Base-by-base conservation (phyloP, 2,113 vertebrate species). In the Hippocampus zosterae region DNA sequence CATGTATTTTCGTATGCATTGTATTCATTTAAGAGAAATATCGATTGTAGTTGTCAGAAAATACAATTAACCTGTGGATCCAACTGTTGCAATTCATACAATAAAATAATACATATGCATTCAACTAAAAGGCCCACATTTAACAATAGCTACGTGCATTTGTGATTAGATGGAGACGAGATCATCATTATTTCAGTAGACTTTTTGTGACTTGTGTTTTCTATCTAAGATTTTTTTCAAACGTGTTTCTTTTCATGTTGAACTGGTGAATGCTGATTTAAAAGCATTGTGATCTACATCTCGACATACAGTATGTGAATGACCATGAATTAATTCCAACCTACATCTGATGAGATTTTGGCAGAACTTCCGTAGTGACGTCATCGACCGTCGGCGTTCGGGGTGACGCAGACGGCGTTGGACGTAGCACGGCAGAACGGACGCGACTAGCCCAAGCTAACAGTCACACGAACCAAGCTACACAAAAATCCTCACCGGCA, bases 371-470 rank as follows among this genome's bases (percentile, higher is more conserved):
- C 72, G 76, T 41, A 10, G 15, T 79, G 42, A 71, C 72, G 72
- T 56, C 60, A 44, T 25, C 11, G 12, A 2, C 29, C 57, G 59
- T 19, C 23, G 53, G 65, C 73, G 77, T 80, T 8, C 1, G 50
- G 6, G 10, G 66, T 69, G 66, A 67, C 79, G 67, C 76, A 71
- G 59, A 23, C n/a, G 42, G 70, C 74, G 80, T 84, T 84, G 84
- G 88, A 88, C 85, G 87, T 88, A 88, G 81, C 82, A 76, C 78
- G 7, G 63, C 42, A 77, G 73, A 75, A 89, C 85, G 87, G 76
- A 89, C 85, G 87, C 85, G 81, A 82, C 84, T 85, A 86, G 71
- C 81, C 23, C 42, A 71, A 73, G 79, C 71, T 76, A 73, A 62
- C 74, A 78, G 79, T 64, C 44, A 69, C 65, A 65, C 63, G 42